Evolutionary conservation across 2,888 invertebrate genomes (phyloP).

Genomic region (Apotomis capreana): DNA sequence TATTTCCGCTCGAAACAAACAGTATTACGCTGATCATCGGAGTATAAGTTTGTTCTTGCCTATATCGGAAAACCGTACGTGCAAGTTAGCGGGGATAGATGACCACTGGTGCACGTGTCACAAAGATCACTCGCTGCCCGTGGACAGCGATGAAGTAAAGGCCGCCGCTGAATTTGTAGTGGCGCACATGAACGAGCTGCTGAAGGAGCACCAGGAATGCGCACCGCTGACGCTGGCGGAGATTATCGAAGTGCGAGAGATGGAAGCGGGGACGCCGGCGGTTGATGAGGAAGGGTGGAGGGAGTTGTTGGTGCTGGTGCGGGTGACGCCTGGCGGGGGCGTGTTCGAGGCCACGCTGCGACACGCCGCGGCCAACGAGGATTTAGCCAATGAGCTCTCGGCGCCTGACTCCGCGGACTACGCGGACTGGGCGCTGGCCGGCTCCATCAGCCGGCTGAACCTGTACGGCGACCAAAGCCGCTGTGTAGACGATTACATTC

Average conservation of each 20-base stretch:
- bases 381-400: slow-evolving; percentile 39
- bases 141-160: slow-evolving; percentile 79
- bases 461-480: slow-evolving; percentile 91
- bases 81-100: slow-evolving; percentile 89
- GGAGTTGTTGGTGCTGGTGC: slow-evolving; percentile 86
- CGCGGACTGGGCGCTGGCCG: slow-evolving; percentile 80
- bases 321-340: slow-evolving; percentile 86
- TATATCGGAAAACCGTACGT: slow-evolving; percentile 88
- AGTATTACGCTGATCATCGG: slow-evolving; percentile 70
- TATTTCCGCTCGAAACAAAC: slow-evolving; percentile 62
- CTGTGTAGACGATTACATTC: slow-evolving; percentile 88
- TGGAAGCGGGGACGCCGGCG: slow-evolving; percentile 71
- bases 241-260: slow-evolving; percentile 87
- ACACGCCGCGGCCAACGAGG: slow-evolving; percentile 42
- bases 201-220: slow-evolving; percentile 86
- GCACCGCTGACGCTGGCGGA: slow-evolving; percentile 84
- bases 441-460: slow-evolving; percentile 90
- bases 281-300: slow-evolving; percentile 73
- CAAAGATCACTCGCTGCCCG: slow-evolving; percentile 82
- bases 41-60: slow-evolving; percentile 91
- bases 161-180: slow-evolving; percentile 86
- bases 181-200: slow-evolving; percentile 84
- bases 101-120: slow-evolving; percentile 96
- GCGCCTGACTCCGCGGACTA: slow-evolving; percentile 45
- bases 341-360: slow-evolving; percentile 91